Evolutionary conservation across 2,888 invertebrate genomes (phyloP).

Genomic region (Drosophila maculinotata): DNA sequence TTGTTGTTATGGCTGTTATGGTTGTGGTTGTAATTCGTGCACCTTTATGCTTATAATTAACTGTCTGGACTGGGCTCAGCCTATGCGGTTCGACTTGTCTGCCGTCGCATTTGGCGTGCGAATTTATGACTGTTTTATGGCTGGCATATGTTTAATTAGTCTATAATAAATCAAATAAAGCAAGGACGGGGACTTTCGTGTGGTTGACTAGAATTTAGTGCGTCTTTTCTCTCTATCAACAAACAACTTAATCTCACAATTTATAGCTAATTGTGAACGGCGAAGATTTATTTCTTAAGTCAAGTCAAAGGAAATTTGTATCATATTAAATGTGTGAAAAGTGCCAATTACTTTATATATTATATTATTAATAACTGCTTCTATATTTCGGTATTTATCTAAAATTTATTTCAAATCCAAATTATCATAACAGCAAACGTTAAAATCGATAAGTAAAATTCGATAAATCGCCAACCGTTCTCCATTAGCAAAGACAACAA

Average conservation of each 20-base stretch:
- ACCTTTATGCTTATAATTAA: slow-evolving; percentile 73
- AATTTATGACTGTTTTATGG: slow-evolving; percentile 62
- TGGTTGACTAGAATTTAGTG: slow-evolving; percentile 23
- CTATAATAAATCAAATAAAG: slow-evolving; percentile 60
- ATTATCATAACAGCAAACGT: background rate
- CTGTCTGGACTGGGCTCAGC: slow-evolving; percentile 47
- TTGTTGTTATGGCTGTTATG: slow-evolving; percentile 11
- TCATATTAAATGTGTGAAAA: too few species aligned
- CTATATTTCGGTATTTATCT: background rate
- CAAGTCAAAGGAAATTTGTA: background rate
- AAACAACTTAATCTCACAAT: background rate
- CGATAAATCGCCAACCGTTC: background rate
- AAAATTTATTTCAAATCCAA: too few species aligned
- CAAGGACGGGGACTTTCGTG: background rate
- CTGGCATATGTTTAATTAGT: slow-evolving; percentile 55
- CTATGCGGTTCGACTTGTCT: slow-evolving; percentile 26
- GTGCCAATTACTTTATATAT: too few species aligned
- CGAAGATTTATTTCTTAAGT: background rate
- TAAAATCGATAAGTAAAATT: background rate
- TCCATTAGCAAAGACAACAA: slow-evolving; percentile 28
- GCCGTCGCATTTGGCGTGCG: slow-evolving; percentile 31
- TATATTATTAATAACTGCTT: background rate
- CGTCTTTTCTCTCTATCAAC: slow-evolving; percentile 31
- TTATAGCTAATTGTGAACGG: background rate
- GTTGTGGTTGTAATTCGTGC: slow-evolving; percentile 29